A percentile compares a stretch with the other conserved stretches of the same genome.
phyloP scores from a whole-genome alignment of 2,113 vertebrate species.

The Hydropotes inermis region DNA sequence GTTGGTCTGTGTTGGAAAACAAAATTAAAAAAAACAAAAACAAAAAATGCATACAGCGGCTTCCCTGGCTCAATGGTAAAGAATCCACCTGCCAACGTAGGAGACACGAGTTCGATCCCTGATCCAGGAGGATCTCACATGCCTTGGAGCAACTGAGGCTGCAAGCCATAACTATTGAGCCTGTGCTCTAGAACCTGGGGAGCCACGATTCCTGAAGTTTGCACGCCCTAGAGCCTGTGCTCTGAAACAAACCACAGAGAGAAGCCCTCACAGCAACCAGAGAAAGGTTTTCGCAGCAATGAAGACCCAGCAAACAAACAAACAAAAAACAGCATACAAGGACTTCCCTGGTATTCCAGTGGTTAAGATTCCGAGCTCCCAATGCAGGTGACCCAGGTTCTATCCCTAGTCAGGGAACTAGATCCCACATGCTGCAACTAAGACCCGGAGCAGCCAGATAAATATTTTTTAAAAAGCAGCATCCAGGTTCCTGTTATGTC shows the following conservation, averaged over 20 bases:
- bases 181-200: background rate
- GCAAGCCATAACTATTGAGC: background rate
- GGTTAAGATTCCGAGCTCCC: background rate
- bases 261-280: background rate
- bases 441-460: background rate
- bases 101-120: background rate
- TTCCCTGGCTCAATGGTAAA: background rate
- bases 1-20: background rate
- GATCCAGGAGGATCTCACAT: background rate
- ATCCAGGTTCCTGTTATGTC: background rate
- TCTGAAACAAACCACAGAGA: fast-evolving
- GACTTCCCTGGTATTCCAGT: background rate
- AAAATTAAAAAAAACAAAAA: background rate
- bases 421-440: background rate
- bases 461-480: background rate
- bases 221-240: background rate
- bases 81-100: background rate
- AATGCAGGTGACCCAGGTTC: background rate
- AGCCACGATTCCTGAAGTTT: background rate
- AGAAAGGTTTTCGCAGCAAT: background rate
- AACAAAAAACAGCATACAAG: background rate
- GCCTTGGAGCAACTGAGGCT: background rate
- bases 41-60: background rate
- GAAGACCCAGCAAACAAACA: background rate
- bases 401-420: background rate